Evolutionary conservation across 1,140 invertebrate species (phyloP).

Genomic region (Globodera rostochiensis): DNA sequence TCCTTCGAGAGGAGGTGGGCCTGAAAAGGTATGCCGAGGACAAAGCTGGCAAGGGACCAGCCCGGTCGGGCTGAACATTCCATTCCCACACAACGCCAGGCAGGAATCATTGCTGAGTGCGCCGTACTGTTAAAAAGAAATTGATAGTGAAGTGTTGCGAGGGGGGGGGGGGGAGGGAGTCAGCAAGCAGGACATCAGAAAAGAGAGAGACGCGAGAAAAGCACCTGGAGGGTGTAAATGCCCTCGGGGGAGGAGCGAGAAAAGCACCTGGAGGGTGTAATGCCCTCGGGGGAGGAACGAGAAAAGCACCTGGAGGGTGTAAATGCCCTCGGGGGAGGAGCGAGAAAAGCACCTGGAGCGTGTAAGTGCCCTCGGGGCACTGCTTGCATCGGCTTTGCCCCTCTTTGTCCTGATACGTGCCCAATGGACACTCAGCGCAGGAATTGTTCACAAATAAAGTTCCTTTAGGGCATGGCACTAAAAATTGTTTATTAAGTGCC

Average conservation of each 20-base stretch:
- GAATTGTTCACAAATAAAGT: constrained; percentile 63
- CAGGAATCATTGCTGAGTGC: constrained; percentile 23
- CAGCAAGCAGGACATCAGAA: neutral
- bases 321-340: constrained; percentile 74
- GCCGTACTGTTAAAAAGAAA: neutral
- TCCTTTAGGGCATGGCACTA: constrained; percentile 63
- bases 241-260: constrained; percentile 68
- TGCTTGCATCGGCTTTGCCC: constrained; percentile 82
- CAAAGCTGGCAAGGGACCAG: constrained; percentile 91
- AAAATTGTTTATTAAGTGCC: constrained; percentile 4
- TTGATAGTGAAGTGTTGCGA: too few species aligned
- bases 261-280: constrained; percentile 73
- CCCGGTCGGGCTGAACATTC: constrained; percentile 90
- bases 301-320: constrained; percentile 72
- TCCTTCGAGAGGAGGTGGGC: constrained; percentile 79
- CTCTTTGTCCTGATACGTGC: constrained; percentile 82
- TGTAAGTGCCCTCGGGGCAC: constrained; percentile 89
- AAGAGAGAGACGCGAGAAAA: too few species aligned
- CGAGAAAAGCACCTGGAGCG: constrained; percentile 67
- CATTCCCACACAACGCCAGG: constrained; percentile 79
- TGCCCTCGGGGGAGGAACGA: constrained; percentile 71
- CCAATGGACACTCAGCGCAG: constrained; percentile 66
- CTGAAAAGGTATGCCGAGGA: constrained; percentile 86
- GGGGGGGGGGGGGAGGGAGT: too few species aligned
- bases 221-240: constrained; percentile 77